A percentile compares a stretch with the other conserved stretches of the same genome.
Evolutionary conservation across 2,797 vertebrate species (phyloP).

Genomic region (Sus cebifrons): DNA sequence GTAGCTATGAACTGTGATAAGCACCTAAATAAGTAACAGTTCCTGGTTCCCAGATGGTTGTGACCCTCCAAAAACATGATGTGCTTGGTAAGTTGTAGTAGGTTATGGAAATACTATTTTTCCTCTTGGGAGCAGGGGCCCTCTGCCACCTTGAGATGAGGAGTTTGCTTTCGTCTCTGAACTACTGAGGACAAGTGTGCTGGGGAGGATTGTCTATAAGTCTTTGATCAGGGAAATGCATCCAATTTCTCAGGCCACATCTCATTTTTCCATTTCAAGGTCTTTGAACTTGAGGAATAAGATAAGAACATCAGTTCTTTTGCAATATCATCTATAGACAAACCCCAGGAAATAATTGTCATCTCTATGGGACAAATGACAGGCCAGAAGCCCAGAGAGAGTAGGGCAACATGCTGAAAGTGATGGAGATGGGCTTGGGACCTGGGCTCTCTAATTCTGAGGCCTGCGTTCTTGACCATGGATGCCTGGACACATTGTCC

Average conservation of each 20-base stretch:
- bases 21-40: not conserved
- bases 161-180: constrained; percentile 35
- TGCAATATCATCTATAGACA: not conserved
- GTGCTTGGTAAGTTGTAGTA: not conserved
- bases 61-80: not conserved
- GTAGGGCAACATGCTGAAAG: not conserved
- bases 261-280: not conserved
- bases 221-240: not conserved
- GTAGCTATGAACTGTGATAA: not conserved
- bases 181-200: not conserved
- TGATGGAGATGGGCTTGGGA: not conserved
- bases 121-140: not conserved
- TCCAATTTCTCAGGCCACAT: not conserved
- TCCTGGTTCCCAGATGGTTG: not conserved
- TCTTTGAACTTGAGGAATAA: constrained; percentile 25
- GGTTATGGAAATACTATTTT: not conserved
- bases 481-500: not conserved
- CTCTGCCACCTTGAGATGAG: not conserved
- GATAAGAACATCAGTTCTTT: not conserved
- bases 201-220: not conserved
- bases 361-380: not conserved
- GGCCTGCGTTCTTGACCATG: not conserved
- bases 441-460: not conserved
- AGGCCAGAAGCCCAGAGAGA: not conserved
- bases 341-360: not conserved